A percentile compares a stretch with the other conserved stretches of the same genome.
Conservation (phyloP, 1,140 invertebrate genomes). For the Archivesica marissinica region DNA sequence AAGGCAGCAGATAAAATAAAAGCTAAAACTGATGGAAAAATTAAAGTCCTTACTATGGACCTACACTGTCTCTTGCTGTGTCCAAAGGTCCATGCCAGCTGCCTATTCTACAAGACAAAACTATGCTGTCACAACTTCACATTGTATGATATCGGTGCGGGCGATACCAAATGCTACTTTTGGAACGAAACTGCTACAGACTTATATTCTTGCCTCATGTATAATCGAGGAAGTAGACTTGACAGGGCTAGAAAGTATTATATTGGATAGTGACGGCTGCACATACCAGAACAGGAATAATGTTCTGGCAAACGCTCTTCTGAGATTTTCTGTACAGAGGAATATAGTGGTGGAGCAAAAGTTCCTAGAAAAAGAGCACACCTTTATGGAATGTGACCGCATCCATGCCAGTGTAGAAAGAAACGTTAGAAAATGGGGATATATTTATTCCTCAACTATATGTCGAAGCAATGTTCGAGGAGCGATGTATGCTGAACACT, state of each 20-base stretch:
- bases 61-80: constrained; percentile 25
- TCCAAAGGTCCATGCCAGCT: constrained; percentile 35
- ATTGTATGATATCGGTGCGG: not conserved
- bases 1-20: constrained; percentile 21
- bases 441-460: constrained; percentile 21
- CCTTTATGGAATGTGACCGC: not conserved
- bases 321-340: not conserved
- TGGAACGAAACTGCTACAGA: constrained; percentile 40
- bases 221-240: constrained; percentile 11
- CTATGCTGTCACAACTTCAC: constrained; percentile 49
- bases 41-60: constrained; percentile 36
- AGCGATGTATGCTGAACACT: no score
- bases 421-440: not conserved
- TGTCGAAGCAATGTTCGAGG: constrained; percentile 30
- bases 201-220: constrained; percentile 44
- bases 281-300: constrained; percentile 38
- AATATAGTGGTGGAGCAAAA: constrained; percentile 1
- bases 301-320: constrained; percentile 2
- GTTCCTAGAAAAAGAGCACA: constrained; percentile 18
- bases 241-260: not conserved
- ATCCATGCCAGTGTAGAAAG: not conserved
- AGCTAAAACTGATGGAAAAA: not conserved
- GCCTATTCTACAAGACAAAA: constrained; percentile 27
- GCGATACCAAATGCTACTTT: constrained; percentile 20
- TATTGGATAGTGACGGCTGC: constrained; percentile 37